Evolutionary conservation across 2,888 invertebrate genomes (phyloP), one percentile per base, ranked within the genome.

Genomic region (Tethea ocularis): DNA sequence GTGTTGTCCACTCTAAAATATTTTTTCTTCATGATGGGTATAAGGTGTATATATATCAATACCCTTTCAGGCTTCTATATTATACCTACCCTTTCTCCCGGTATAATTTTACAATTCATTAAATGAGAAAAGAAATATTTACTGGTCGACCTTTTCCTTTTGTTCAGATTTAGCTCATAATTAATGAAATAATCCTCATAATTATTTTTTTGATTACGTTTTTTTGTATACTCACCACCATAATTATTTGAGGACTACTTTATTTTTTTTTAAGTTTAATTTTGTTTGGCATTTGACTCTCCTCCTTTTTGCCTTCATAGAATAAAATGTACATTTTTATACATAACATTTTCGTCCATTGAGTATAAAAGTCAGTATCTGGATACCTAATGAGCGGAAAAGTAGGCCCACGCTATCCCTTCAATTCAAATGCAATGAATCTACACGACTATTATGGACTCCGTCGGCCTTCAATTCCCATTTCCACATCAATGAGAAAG

Each of bases 301-400:
- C 2, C n/a, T n/a, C n/a, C n/a, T n/a, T n/a, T 38, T 15, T 33
- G 33, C 2, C 33, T 15, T 15, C 4, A 38, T 41, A 41, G n/a
- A 41, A 41, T 10, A 2, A 17, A 41, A 41, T 38, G 17, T 41
- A 4, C 17, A 41, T 17, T 17, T 41, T 17, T 17, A 41, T 7
- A 41, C 17, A 17, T 41, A 20, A 46, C 46, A 10, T 20, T 20
- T 51, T 66, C 64, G 61, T 55, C 54, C 62, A 64, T 66, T 63
- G 63, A 65, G 57, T 57, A 56, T 24, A 57, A 58, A 26, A 59
- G 54, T 57, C 62, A 60, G 65, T 68, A 63, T 66, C 66, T 64
- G 66, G 61, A 56, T 61, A 60, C 57, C 61, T 73, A 75, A 72
- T 71, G 70, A 63, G 68, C 66, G 71, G 68, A 73, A 79, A 72